Evolutionary conservation across 1,140 invertebrate genomes (phyloP), one percentile per base, ranked within the genome.

Genomic region (Acyrthosiphon pisum): DNA sequence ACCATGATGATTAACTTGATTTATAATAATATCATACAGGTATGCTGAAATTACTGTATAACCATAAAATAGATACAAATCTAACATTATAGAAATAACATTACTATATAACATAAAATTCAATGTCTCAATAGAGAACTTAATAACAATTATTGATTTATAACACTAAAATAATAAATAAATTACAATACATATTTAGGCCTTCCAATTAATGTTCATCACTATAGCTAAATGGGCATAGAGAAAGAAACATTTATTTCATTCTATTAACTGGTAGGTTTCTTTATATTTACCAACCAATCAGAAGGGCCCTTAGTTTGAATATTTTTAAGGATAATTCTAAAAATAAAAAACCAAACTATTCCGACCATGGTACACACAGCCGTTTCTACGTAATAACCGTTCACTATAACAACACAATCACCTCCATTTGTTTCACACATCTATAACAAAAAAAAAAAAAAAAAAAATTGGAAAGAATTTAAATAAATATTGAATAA

Each of bases 211-310:
- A 76, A 76, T 76, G 1, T 76, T 76, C 14, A n/a, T n/a, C n/a
- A n/a, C 18, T 76, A 76, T 76, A 30, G 30, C 30, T 68, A 30
- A 68, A 26, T 14, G 6, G 11, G 22, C 18, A 53, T 22, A n/a
- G 30, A 68, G 30, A 9, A 68, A 6, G n/a, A n/a, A n/a, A 76
- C 60, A 76, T n/a, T 76, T 18, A 35, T 76, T 76, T 76, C 18
- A n/a, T n/a, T 76, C n/a, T 76, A 6, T 4, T 76, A n/a, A 6
- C 14, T 6, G 30, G 22, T 26, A 87, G 84, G 44, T 48, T 87
- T 23, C 26, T 90, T 26, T n/a, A 56, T 37, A 26, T 50, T 60
- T 11, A 91, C 90, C 56, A 68, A 76, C 90, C 90, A 91, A 68
- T 44, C 23, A 30, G 50, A 44, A 30, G 37, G 22, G 7, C 35